Evolutionary conservation across 2,888 invertebrate genomes (phyloP), one percentile per base, ranked within the genome.

Genomic region (Caenorhabditis sp.): DNA sequence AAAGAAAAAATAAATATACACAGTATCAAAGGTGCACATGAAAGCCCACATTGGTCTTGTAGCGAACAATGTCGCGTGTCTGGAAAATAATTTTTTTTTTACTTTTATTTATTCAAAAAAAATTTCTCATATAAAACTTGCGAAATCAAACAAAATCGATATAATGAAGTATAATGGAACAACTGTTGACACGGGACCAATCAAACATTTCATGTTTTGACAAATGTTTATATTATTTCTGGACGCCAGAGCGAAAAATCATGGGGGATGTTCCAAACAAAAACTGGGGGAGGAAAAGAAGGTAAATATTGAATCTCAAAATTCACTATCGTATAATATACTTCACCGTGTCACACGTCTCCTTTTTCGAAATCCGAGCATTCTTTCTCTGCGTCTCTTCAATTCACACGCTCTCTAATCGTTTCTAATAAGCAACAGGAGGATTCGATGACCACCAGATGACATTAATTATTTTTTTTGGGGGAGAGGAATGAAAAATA

Each of bases 311-410:
- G 68, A 63, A 59, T 31, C 31, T 31, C 31, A 10, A 31, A 31
- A 31, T 31, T 31, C 31, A 31, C 5, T 7, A 27, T 36, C 27
- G 31, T 20, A 31, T 20, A 38, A 21, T 17, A 25, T 31, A 8
- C 5, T 43, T 12, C 59, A 36, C 38, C 38, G 59, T 59, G 59
- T 38, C 20, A 59, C 54, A 67, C 50, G 38, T 36, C 61, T 60
- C 49, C 25, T 66, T 59, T 20, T 8, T 25, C 43, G 56, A 38
- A 65, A 56, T 38, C 21, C 50, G 38, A 62, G 61, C 62, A 31
- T 62, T 57, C n/a, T 62, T 54, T 59, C 57, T 52, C 58, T 53
- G 66, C 61, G 61, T 61, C 67, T 27, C 67, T 50, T 58, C 67
- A 62, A 52, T 27, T 67, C 61, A 23, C 61, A 63, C 62, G 52